Conservation (phyloP, 2,113 vertebrate species). For the Malurus elegans region DNA sequence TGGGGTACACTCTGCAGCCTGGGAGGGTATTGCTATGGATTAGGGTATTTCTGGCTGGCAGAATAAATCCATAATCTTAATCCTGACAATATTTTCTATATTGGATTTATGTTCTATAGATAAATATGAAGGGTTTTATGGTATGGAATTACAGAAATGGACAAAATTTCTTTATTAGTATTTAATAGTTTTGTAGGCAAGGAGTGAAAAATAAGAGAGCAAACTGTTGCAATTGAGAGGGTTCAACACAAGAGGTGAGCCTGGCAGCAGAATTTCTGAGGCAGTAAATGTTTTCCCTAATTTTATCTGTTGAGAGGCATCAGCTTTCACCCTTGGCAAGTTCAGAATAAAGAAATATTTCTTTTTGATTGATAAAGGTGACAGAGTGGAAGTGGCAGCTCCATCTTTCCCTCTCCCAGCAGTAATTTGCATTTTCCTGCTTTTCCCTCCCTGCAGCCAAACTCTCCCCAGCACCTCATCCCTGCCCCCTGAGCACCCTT, state of each 20-base stretch:
- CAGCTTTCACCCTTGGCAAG: not conserved
- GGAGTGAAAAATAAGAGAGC: not conserved
- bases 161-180: not conserved
- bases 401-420: not conserved
- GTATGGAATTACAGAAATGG: not conserved
- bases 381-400: not conserved
- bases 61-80: not conserved
- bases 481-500: not conserved
- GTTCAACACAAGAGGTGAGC: not conserved
- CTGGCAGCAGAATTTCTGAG: not conserved
- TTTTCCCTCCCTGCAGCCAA: not conserved
- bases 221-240: not conserved
- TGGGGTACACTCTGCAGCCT: not conserved
- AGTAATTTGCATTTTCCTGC: not conserved
- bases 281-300: not conserved
- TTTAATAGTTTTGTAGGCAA: not conserved
- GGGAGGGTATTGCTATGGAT: not conserved
- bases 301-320: not conserved
- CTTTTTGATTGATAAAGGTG: not conserved
- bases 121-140: rapidly evolving
- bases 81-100: not conserved
- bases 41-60: not conserved
- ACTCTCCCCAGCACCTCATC: not conserved
- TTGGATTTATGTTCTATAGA: rapidly evolving
- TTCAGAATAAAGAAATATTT: not conserved